Percentiles rank a stretch among this genome's conserved stretches.
Conservation (phyloP, 2,113 vertebrate species). For the Leucoraja erinaceus region DNA sequence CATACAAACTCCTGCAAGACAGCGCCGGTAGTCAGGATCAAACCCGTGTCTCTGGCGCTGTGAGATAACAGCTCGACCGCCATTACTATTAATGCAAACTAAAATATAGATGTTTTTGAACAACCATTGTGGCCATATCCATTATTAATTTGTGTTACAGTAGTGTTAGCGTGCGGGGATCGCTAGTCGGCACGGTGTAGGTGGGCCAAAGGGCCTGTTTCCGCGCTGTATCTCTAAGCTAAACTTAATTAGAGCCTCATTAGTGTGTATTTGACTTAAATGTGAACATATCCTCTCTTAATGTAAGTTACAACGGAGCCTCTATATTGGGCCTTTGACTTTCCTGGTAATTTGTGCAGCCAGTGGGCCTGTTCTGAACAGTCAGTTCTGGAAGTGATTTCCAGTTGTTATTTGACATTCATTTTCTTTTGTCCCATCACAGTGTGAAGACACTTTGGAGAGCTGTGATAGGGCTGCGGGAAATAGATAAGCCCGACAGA, state of each 20-base stretch:
- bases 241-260: too few relatives aligned
- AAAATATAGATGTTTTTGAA: background rate
- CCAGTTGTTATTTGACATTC: background rate
- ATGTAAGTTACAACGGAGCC: background rate
- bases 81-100: background rate
- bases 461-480: constrained; percentile 7
- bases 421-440: background rate
- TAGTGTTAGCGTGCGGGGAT: too few relatives aligned
- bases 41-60: too few relatives aligned
- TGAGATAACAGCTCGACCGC: too few relatives aligned
- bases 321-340: background rate
- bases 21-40: too few relatives aligned
- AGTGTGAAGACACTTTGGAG: background rate
- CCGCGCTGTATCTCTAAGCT: too few relatives aligned
- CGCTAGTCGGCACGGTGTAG: too few relatives aligned
- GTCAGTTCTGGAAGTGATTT: background rate
- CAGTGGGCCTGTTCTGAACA: background rate
- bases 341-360: background rate
- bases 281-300: background rate
- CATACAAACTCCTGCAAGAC: too few relatives aligned
- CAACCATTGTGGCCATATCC: background rate
- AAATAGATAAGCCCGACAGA: background rate
- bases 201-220: too few relatives aligned
- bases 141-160: too few relatives aligned
- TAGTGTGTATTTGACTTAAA: too few relatives aligned